Conservation (phyloP, 2,113 vertebrate species). For the Nicator chloris region DNA sequence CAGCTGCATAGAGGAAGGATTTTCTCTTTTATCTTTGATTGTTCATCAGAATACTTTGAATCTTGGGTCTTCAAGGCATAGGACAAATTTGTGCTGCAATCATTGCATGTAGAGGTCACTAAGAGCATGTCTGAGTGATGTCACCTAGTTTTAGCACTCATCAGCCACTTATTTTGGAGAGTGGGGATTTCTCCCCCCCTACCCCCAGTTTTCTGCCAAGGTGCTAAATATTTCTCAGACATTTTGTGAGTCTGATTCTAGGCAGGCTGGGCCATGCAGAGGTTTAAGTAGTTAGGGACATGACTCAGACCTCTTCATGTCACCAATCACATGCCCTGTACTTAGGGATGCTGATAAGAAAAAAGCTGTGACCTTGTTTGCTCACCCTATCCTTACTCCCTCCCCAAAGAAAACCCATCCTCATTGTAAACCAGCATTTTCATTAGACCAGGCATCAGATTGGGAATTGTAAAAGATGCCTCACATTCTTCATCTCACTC, state of each 20-base stretch:
- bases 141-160: neutral
- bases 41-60: neutral
- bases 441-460: neutral
- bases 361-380: neutral
- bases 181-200: rapidly evolving
- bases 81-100: neutral
- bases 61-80: neutral
- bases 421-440: neutral
- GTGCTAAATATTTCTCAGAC: neutral
- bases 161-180: neutral
- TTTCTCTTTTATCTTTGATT: neutral
- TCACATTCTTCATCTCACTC: neutral
- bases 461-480: neutral
- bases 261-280: neutral
- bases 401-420: neutral
- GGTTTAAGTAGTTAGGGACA: neutral
- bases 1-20: neutral
- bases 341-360: neutral
- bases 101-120: neutral
- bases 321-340: neutral
- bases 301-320: neutral
- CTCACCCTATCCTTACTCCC: neutral
- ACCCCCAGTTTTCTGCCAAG: neutral
- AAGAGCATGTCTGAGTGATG: neutral
- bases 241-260: neutral